These are phyloP conservation scores for Ectropis grisescens DNA, from an alignment of 1,140 invertebrate genomes.

Conservation along the genomic window DNA sequence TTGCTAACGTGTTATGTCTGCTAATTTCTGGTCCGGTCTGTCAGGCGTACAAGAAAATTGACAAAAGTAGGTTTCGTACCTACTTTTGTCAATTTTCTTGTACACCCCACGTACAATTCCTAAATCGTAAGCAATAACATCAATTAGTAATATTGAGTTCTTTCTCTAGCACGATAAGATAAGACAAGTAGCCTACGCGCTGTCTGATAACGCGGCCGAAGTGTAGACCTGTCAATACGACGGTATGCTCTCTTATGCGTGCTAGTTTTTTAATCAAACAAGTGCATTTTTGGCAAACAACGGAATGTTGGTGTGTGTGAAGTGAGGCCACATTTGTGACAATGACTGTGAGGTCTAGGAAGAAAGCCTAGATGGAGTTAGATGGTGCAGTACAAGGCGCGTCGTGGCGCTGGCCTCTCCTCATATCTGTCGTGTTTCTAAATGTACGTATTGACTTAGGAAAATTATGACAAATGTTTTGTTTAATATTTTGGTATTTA, in stretches of 20 bases:
- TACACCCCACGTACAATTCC: no score
- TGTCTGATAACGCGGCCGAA: constrained; percentile 47
- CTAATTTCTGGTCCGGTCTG: no score
- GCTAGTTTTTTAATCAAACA: constrained; percentile 17
- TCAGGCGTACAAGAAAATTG: no score
- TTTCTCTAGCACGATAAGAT: constrained; percentile 49
- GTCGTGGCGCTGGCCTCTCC: constrained; percentile 52
- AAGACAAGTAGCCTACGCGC: constrained; percentile 47
- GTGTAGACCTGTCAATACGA: constrained; percentile 46
- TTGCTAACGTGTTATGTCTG: no score
- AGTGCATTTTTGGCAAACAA: no score
- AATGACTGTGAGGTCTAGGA: constrained; percentile 16
- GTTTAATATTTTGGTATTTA: no score
- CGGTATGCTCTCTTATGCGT: constrained; percentile 42
- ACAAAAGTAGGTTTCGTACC: no score
- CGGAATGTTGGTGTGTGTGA: no score
- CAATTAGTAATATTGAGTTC: constrained; percentile 15
- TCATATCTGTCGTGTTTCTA: constrained; percentile 41
- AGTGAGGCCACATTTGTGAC: background rate
- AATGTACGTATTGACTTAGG: constrained; percentile 48
- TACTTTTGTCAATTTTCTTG: no score
- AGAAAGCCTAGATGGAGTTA: constrained; percentile 40
- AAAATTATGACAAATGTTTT: no score
- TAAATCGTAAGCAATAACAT: no score
- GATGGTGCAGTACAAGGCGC: constrained; percentile 14